A percentile compares a stretch with the other conserved stretches of the same genome.
phyloP scores from a whole-genome alignment of 2,888 invertebrate genomes.

The Tinea trinotella region DNA sequence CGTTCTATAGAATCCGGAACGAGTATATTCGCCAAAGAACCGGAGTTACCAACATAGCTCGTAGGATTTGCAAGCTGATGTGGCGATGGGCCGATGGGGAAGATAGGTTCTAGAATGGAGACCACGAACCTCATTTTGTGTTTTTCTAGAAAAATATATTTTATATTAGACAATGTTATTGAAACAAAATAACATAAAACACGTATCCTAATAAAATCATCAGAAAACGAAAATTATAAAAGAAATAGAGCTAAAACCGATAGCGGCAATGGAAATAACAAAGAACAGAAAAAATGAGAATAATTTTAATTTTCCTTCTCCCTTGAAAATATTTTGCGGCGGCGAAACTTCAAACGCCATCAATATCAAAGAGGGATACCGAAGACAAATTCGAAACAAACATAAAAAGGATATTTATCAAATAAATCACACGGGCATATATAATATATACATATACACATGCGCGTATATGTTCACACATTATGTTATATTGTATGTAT shows the following conservation, averaged over 20 bases:
- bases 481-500: too few species aligned
- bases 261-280: background rate
- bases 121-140: too few species aligned
- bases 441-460: background rate
- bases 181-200: too few species aligned
- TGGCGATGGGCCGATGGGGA: too few species aligned
- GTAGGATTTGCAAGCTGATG: too few species aligned
- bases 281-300: background rate
- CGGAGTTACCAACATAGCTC: too few species aligned
- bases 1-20: too few species aligned
- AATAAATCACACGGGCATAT: slow-evolving; percentile 5
- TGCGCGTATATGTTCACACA: too few species aligned
- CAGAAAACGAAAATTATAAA: background rate
- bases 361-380: slow-evolving; percentile 11
- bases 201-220: background rate
- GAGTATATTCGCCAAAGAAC: too few species aligned
- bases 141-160: too few species aligned
- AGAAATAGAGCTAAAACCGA: background rate
- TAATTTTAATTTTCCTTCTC: background rate
- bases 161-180: too few species aligned
- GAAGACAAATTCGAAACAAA: slow-evolving; percentile 11
- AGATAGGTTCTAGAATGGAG: too few species aligned
- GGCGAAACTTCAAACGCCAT: slow-evolving; percentile 13
- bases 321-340: slow-evolving; percentile 11
- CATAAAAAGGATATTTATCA: slow-evolving; percentile 8